Conservation (phyloP, 2,113 vertebrate genomes). For the Mustela nigripes region DNA sequence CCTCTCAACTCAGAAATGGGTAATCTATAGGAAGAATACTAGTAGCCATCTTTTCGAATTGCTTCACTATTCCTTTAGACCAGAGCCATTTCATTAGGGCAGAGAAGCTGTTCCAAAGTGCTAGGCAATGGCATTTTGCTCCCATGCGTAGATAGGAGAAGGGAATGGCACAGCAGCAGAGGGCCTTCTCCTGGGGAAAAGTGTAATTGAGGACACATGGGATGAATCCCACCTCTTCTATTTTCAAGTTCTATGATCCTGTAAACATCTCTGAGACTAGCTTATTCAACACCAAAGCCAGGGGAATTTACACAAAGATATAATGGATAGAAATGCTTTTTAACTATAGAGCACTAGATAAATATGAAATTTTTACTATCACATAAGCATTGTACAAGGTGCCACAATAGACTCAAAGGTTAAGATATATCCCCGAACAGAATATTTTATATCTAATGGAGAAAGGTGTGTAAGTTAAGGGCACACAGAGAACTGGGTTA, state of each 20-base stretch:
- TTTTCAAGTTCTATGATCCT: neutral
- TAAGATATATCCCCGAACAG: neutral
- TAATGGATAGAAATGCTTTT: neutral
- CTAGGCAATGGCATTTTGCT: too few species aligned
- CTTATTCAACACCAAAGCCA: neutral
- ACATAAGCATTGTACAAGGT: neutral
- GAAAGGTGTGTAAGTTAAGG: neutral
- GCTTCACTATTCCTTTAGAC: neutral
- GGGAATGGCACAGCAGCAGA: neutral
- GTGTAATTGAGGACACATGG: neutral
- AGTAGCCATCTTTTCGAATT: neutral
- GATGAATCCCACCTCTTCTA: neutral
- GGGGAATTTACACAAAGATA: neutral
- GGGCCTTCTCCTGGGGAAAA: fast-evolving
- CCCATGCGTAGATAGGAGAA: neutral
- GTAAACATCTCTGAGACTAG: neutral
- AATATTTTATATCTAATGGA: neutral
- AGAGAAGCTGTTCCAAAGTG: neutral
- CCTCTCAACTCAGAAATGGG: neutral
- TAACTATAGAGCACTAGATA: neutral
- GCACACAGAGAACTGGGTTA: neutral
- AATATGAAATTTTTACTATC: neutral
- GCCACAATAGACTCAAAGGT: neutral
- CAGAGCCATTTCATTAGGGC: too few species aligned
- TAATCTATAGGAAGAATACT: neutral